A percentile compares a stretch with the other conserved stretches of the same genome.
phyloP scores from a whole-genome alignment of 2,113 vertebrate species.

The Tragelaphus imberbis region DNA sequence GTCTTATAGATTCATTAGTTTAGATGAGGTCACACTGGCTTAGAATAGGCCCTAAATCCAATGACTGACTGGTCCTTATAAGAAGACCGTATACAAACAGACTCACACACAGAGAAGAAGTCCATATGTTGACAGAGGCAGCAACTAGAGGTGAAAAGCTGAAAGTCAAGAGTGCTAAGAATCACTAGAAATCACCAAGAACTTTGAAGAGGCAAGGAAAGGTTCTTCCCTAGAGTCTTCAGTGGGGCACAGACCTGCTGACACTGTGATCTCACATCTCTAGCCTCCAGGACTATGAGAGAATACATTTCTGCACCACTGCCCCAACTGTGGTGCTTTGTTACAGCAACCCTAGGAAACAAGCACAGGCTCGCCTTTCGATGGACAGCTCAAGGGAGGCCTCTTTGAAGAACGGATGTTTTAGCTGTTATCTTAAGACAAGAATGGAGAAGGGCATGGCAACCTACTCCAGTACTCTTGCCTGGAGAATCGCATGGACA shows the following conservation, averaged over 20 bases:
- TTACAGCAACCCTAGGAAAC: not conserved
- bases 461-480: not conserved
- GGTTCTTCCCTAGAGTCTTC: not conserved
- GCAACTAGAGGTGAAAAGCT: not conserved
- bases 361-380: not conserved
- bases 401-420: not conserved
- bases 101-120: not conserved
- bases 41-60: not conserved
- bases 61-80: not conserved
- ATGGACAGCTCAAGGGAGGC: not conserved
- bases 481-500: not conserved
- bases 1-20: not conserved
- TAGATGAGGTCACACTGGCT: not conserved
- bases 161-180: not conserved
- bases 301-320: not conserved
- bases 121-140: not conserved
- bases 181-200: not conserved
- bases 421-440: not conserved
- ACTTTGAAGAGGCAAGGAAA: not conserved
- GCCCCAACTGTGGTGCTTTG: not conserved
- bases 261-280: not conserved
- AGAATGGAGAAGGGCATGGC: not conserved
- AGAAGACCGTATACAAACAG: not conserved
- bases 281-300: not conserved
- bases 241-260: too few relatives aligned